phyloP scores from a whole-genome alignment of 2,888 invertebrate genomes.

The Volucella inanis region DNA sequence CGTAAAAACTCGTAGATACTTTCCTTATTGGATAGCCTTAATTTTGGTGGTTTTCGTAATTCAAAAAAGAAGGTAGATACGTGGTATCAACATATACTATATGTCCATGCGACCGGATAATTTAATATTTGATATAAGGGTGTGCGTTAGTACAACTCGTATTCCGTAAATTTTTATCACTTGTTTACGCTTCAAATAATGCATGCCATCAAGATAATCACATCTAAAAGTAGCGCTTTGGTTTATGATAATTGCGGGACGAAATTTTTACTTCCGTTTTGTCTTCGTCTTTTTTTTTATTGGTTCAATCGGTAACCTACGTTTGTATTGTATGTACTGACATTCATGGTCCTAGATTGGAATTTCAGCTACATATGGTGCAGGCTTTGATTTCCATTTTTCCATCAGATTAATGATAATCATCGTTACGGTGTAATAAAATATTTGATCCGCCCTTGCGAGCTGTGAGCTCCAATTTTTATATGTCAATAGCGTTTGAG shows the following conservation, averaged over 20 bases:
- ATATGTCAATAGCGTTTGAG: too few relatives aligned
- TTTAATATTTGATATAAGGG: background rate
- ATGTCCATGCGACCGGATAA: background rate
- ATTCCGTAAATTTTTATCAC: constrained; percentile 64
- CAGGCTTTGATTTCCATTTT: constrained; percentile 50
- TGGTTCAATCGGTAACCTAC: too few relatives aligned
- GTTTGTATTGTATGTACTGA: background rate
- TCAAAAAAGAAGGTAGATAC: too few relatives aligned
- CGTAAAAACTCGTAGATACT: background rate
- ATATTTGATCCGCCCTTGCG: constrained; percentile 33
- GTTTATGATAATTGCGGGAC: constrained; percentile 58
- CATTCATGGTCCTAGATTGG: background rate
- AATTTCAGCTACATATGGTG: background rate
- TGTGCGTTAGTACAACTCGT: background rate
- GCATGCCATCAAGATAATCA: constrained; percentile 34
- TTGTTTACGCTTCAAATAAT: constrained; percentile 66
- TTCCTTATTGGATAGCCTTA: background rate
- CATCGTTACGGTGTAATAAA: constrained; percentile 48
- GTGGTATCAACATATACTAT: too few relatives aligned
- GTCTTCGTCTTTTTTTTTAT: constrained; percentile 16
- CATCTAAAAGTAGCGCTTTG: constrained; percentile 37
- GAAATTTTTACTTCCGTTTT: constrained; percentile 43
- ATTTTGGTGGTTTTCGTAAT: too few relatives aligned
- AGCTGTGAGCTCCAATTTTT: background rate
- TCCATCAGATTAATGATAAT: constrained; percentile 62